phyloP scores from a whole-genome alignment of 2,888 invertebrate species.

The Hyposoter dolosus region DNA sequence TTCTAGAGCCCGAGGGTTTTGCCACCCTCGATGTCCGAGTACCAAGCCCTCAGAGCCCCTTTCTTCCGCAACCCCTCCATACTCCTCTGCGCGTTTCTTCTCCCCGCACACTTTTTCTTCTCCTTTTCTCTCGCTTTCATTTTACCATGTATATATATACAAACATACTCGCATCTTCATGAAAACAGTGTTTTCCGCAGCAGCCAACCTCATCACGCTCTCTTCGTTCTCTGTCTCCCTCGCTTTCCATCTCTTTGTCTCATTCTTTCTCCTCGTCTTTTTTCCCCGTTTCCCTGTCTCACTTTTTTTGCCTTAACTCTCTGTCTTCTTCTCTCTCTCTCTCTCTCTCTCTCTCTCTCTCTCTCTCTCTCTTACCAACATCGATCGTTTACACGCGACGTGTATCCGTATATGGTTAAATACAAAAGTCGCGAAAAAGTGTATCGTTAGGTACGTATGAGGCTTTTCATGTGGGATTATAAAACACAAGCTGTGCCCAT shows the following conservation, averaged over 20 bases:
- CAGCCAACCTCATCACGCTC: conserved; percentile 47
- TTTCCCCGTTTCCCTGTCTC: neutral
- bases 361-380: conserved; percentile 37
- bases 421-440: neutral
- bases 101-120: conserved; percentile 10
- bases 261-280: neutral
- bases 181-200: conserved; percentile 57
- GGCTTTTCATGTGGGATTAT: neutral
- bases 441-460: conserved; percentile 5
- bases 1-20: conserved; percentile 60
- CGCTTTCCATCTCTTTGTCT: neutral
- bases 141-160: conserved; percentile 23
- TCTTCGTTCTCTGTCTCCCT: neutral
- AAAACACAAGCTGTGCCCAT: too few relatives aligned
- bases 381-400: conserved; percentile 55
- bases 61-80: conserved; percentile 47
- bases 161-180: conserved; percentile 36
- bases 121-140: conserved; percentile 34
- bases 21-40: conserved; percentile 68
- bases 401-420: conserved; percentile 13
- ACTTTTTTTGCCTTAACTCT: neutral
- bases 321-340: neutral
- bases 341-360: conserved; percentile 5
- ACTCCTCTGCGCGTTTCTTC: conserved; percentile 8
- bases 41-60: conserved; percentile 61